Evolutionary conservation across 1,140 invertebrate species (phyloP).

Genomic region (Hestina assimilis): DNA sequence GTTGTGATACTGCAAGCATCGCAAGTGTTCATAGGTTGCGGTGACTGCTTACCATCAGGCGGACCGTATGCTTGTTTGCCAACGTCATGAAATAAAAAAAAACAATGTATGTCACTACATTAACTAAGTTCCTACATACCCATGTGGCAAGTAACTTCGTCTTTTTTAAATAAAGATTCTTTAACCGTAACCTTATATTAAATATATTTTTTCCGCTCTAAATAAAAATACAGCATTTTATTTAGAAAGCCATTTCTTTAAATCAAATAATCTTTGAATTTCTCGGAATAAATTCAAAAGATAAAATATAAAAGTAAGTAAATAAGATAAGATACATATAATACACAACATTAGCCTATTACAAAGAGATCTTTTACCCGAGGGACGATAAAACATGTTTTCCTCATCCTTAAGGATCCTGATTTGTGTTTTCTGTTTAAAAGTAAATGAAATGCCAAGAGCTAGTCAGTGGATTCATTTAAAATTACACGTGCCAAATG

Average conservation of each 20-base stretch:
- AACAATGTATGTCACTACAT: no score
- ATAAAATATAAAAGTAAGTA: neutral
- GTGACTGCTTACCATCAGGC: no score
- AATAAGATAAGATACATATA: neutral
- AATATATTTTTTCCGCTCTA: no score
- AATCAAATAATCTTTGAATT: neutral
- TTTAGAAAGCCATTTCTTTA: neutral
- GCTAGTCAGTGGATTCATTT: neutral
- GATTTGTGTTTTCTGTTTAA: conserved; percentile 3
- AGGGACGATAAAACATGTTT: conserved; percentile 5
- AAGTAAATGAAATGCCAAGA: neutral
- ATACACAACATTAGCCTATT: neutral
- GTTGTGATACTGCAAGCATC: no score
- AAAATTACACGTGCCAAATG: neutral
- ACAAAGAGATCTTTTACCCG: neutral
- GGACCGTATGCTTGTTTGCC: no score
- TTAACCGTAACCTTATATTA: no score
- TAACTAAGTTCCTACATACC: no score
- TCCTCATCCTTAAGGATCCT: neutral
- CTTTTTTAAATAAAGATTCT: no score
- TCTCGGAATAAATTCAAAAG: neutral
- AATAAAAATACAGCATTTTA: no score
- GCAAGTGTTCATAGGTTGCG: no score
- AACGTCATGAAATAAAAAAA: no score
- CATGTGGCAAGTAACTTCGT: no score